These are phyloP conservation scores for Bujurquina vittata DNA, from an alignment of 2,113 vertebrate species.

Conservation along the genomic window DNA sequence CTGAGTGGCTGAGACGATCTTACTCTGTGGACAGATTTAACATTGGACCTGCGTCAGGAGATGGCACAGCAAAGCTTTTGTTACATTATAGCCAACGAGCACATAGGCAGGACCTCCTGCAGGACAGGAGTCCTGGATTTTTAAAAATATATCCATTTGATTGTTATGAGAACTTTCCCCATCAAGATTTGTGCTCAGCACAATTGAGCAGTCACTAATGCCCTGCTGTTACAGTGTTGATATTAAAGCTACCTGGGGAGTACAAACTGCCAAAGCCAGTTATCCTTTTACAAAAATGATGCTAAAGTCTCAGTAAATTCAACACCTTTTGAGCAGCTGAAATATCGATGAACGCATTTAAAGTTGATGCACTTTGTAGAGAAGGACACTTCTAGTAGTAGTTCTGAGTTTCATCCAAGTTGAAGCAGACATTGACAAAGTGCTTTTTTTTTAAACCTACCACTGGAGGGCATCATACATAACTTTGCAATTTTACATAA, in stretches of 20 bases:
- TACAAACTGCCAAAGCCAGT: slow-evolving; percentile 11
- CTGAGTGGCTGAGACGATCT: background rate
- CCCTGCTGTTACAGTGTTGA: background rate
- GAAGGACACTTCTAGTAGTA: background rate
- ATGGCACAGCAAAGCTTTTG: slow-evolving; percentile 4
- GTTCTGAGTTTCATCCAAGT: accelerated
- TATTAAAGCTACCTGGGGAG: background rate
- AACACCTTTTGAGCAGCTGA: background rate
- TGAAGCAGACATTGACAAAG: background rate
- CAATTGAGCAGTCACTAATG: background rate
- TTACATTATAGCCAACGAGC: background rate
- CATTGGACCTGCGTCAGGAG: background rate
- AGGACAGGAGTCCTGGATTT: slow-evolving; percentile 24
- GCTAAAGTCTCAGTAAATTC: background rate
- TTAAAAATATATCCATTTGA: background rate
- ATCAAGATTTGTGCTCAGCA: background rate
- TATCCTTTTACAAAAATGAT: too few species aligned
- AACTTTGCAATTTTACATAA: background rate
- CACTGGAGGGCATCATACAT: background rate
- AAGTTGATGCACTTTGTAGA: background rate
- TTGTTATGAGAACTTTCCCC: background rate
- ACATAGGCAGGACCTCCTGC: background rate
- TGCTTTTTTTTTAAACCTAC: background rate
- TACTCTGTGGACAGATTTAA: background rate
- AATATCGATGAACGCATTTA: background rate